Evolutionary conservation across 2,888 invertebrate species (phyloP).

Genomic region (Chymomyza amoena): DNA sequence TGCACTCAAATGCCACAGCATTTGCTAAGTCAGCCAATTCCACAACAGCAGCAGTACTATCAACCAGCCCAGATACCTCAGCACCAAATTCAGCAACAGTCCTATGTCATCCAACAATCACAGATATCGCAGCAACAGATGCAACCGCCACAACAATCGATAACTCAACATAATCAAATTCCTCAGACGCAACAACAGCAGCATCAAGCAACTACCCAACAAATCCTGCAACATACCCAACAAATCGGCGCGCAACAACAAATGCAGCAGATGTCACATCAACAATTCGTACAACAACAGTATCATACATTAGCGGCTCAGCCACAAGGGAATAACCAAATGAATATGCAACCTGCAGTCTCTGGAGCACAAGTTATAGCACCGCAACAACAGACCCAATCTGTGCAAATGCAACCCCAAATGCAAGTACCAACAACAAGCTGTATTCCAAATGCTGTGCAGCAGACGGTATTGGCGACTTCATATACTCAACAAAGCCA

Average conservation of each 20-base stretch:
- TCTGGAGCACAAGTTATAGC: conserved; percentile 77
- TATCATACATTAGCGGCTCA: conserved; percentile 33
- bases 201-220: conserved; percentile 78
- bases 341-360: conserved; percentile 80
- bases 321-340: conserved; percentile 74
- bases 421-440: conserved; percentile 46
- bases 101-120: background rate
- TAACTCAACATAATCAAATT: background rate
- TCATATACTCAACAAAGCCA: conserved; percentile 39
- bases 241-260: conserved; percentile 79
- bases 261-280: conserved; percentile 80
- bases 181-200: conserved; percentile 79
- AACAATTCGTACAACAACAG: conserved; percentile 80
- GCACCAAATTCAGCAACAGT: conserved; percentile 78
- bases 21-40: conserved; percentile 39
- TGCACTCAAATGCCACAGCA: conserved; percentile 33
- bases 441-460: conserved; percentile 34
- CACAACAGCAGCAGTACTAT: conserved; percentile 79
- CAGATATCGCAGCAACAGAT: conserved; percentile 77
- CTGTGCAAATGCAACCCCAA: conserved; percentile 56
- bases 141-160: conserved; percentile 80
- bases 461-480: conserved; percentile 42
- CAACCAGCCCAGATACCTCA: conserved; percentile 79
- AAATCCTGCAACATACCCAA: conserved; percentile 51
- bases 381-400: conserved; percentile 70